A percentile compares a stretch with the other conserved stretches of the same genome.
These are phyloP conservation scores for Cerceris ruficornis DNA, from an alignment of 2,888 invertebrate genomes.

Conservation along the genomic window DNA sequence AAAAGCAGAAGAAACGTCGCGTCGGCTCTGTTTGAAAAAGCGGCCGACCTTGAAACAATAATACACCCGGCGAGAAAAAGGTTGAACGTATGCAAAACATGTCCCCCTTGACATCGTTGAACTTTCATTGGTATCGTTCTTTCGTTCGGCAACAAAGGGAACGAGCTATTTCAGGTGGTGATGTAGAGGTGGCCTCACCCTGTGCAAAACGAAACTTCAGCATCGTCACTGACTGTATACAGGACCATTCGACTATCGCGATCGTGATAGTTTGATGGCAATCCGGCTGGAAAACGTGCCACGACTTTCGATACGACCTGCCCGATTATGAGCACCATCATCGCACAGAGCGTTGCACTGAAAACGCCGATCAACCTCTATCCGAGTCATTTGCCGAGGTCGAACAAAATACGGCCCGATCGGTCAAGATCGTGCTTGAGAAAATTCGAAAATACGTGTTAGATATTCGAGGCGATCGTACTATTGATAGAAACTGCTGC, in stretches of 20 bases:
- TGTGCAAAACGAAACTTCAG: neutral
- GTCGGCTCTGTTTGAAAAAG: too few relatives aligned
- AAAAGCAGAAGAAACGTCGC: too few relatives aligned
- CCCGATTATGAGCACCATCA: constrained; percentile 19
- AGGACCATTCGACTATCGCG: constrained; percentile 23
- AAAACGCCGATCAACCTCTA: constrained; percentile 34
- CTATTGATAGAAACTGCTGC: too few relatives aligned
- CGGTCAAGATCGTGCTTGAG: constrained; percentile 6
- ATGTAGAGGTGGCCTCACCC: neutral
- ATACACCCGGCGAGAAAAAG: too few relatives aligned
- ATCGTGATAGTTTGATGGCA: constrained; percentile 36
- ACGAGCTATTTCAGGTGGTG: neutral
- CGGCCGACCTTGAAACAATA: too few relatives aligned
- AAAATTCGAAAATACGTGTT: constrained; percentile 8
- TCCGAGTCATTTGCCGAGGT: constrained; percentile 24
- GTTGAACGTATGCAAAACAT: too few relatives aligned
- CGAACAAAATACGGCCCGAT: neutral
- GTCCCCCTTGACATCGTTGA: too few relatives aligned
- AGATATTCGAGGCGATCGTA: neutral
- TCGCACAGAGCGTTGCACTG: constrained; percentile 17
- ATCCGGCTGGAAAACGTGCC: constrained; percentile 48
- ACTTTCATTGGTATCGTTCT: too few relatives aligned
- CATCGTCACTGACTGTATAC: constrained; percentile 20
- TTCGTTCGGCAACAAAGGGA: neutral
- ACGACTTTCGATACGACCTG: constrained; percentile 39